Evolutionary conservation across 2,113 vertebrate genomes (phyloP), one percentile per base, ranked within the genome.

Genomic region (Hippocampus zosterae): DNA sequence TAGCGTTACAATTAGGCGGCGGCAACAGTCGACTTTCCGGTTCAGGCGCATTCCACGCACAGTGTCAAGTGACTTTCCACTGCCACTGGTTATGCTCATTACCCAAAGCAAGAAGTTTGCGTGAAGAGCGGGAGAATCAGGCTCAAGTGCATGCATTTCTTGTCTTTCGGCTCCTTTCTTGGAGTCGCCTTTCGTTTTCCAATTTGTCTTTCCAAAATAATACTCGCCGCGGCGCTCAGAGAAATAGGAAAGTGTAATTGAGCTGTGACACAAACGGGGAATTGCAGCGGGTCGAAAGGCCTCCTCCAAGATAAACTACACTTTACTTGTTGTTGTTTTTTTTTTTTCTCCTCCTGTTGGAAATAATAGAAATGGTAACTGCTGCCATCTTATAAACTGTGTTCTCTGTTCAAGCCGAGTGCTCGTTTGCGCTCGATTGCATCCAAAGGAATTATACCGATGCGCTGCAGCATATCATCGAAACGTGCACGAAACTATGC

Each of bases 1-100:
- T 83, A 72, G 86, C 88, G 86, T 89, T 85, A 86, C 80, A 87
- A 88, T 87, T 80, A 85, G 81, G 68, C 77, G 66, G 62, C 72
- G 75, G 73, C 68, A 15, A 44, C 68, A 67, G 68, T 68, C 70
- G 76, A 79, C 76, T 84, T 83, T 76, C 74, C 77, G 82, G 75
- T 78, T 72, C 79, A 84, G 76, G 60, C 72, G 76, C 76, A 61
- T 72, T 81, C 56, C 66, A 60, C 29, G 29, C 69, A 73, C 61
- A n/a, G 67, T 79, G 77, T 84, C 76, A 78, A 86, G 82, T 86
- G 79, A 84, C 71, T 79, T 78, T 79, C 75, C 75, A 79, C 76
- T 70, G 75, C 75, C 78, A 74, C 68, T 78, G 84, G 67, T 83
- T 78, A 27, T 65, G 68, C 69, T 83, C 25, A 67, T 71, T 72